A percentile compares a stretch with the other conserved stretches of the same genome.
These are phyloP conservation scores for Epinotia nisella DNA, from an alignment of 2,888 invertebrate species.

Conservation along the genomic window DNA sequence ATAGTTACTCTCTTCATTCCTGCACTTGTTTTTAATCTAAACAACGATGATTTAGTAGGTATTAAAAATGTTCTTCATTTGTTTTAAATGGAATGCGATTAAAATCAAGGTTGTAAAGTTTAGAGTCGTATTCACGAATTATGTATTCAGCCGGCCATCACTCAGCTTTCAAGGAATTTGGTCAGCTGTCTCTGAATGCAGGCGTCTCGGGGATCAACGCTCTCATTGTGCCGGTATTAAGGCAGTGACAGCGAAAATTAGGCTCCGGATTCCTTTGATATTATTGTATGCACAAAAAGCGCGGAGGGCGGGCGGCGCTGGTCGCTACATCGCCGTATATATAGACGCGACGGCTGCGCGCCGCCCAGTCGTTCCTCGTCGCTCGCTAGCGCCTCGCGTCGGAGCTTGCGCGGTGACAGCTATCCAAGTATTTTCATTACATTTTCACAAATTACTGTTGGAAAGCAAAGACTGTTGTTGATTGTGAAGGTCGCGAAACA, in stretches of 20 bases:
- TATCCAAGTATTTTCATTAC: slow-evolving; percentile 30
- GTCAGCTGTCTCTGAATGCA: slow-evolving; percentile 71
- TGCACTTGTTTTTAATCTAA: slow-evolving; percentile 27
- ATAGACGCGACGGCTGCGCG: slow-evolving; percentile 70
- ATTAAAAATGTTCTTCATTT: slow-evolving; percentile 16
- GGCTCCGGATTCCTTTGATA: slow-evolving; percentile 79
- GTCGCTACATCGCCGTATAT: slow-evolving; percentile 63
- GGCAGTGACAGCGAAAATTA: slow-evolving; percentile 81
- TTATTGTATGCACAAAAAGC: slow-evolving; percentile 76
- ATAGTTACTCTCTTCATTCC: slow-evolving; percentile 30
- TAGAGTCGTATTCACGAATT: slow-evolving; percentile 4
- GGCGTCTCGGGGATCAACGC: slow-evolving; percentile 75
- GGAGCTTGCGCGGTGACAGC: slow-evolving; percentile 35
- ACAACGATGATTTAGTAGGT: slow-evolving; percentile 17
- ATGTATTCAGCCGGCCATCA: slow-evolving; percentile 55
- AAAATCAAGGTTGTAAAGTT: slow-evolving; percentile 20
- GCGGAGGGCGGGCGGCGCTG: slow-evolving; percentile 72
- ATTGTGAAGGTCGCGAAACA: slow-evolving; percentile 30
- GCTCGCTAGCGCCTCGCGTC: slow-evolving; percentile 60
- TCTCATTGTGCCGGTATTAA: slow-evolving; percentile 77
- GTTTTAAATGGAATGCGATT: slow-evolving; percentile 23
- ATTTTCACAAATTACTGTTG: slow-evolving; percentile 27
- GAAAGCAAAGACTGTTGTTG: slow-evolving; percentile 8
- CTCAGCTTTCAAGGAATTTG: slow-evolving; percentile 67
- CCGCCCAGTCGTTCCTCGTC: slow-evolving; percentile 74